Percentiles rank a stretch among this genome's conserved stretches.
Evolutionary conservation across 2,797 vertebrate genomes (phyloP).

Genomic region (Pangasius sanitwongsei): DNA sequence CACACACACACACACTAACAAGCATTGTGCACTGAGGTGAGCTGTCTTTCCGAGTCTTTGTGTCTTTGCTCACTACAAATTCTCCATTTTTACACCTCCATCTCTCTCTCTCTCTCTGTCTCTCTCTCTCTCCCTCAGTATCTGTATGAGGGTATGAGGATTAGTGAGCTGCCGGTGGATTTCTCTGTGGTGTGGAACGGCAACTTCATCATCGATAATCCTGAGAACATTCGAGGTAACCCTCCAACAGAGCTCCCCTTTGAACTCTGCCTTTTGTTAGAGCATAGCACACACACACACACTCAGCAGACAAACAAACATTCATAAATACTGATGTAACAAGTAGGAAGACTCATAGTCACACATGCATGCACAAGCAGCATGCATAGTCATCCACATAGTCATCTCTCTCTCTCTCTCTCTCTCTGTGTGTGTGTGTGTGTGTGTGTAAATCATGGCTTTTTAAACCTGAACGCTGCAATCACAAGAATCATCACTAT

Average conservation of each 20-base stretch:
- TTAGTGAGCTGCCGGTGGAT: constrained; percentile 93
- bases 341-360: constrained; percentile 10
- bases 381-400: constrained; percentile 11
- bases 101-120: constrained; percentile 33
- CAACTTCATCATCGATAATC: constrained; percentile 98
- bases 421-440: neutral
- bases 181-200: constrained; percentile 99
- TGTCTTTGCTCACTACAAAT: constrained; percentile 9
- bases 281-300: neutral
- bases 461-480: constrained; percentile 5
- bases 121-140: constrained; percentile 76
- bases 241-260: neutral
- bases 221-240: constrained; percentile 91
- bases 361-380: constrained; percentile 26
- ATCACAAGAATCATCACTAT: neutral
- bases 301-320: no score
- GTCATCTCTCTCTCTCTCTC: neutral
- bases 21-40: constrained; percentile 20
- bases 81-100: constrained; percentile 5
- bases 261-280: neutral
- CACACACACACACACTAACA: neutral
- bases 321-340: constrained; percentile 42
- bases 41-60: constrained; percentile 15
- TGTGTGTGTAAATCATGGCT: neutral
- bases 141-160: constrained; percentile 93